These are phyloP conservation scores for Oriolus oriolus DNA, from an alignment of 2,113 vertebrate species.

Conservation along the genomic window DNA sequence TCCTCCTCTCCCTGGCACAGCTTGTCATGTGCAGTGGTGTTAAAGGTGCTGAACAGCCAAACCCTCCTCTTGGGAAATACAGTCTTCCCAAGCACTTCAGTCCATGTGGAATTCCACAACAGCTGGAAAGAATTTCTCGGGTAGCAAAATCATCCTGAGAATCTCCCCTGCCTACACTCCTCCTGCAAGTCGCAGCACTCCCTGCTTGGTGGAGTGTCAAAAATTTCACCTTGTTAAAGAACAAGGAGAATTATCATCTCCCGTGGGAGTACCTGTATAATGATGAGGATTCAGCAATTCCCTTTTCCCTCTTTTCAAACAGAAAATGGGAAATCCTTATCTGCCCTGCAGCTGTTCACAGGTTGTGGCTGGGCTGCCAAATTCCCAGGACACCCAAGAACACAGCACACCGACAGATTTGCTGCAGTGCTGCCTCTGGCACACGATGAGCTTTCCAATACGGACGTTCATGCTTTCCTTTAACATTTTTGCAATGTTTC, in stretches of 20 bases:
- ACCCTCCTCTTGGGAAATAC: not conserved
- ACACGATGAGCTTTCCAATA: rapidly evolving
- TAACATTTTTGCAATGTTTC: not conserved
- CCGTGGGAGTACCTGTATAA: not conserved
- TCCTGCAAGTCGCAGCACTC: not conserved
- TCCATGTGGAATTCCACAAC: not conserved
- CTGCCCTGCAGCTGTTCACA: rapidly evolving
- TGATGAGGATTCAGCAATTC: not conserved
- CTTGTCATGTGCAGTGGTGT: rapidly evolving
- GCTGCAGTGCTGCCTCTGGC: not conserved
- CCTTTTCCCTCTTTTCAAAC: not conserved
- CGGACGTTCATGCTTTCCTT: not conserved
- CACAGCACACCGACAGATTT: rapidly evolving
- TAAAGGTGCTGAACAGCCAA: not conserved
- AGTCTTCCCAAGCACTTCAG: not conserved
- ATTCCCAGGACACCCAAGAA: not conserved
- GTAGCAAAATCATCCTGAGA: not conserved
- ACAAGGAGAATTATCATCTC: not conserved
- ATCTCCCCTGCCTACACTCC: not conserved
- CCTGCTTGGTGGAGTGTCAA: not conserved
- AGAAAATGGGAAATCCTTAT: not conserved
- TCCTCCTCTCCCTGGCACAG: not conserved
- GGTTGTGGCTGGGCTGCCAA: not conserved
- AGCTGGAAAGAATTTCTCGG: not conserved
- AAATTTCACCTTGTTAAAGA: not conserved